Evolutionary conservation across 1,140 invertebrate species (phyloP).

Genomic region (Dryas iulia): DNA sequence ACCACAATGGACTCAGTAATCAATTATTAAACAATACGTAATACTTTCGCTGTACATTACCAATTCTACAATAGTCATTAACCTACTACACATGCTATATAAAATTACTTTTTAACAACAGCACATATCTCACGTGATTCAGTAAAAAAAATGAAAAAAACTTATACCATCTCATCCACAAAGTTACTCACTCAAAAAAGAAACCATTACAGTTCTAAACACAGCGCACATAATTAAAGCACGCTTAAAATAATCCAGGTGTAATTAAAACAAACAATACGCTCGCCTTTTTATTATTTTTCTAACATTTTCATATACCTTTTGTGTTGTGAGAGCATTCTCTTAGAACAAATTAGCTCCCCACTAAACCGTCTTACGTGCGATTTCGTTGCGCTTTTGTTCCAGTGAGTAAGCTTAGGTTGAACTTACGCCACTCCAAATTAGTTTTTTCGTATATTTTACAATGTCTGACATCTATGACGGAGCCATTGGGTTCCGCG

Average conservation of each 20-base stretch:
- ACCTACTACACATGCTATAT: background rate
- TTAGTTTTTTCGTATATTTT: background rate
- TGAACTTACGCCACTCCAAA: background rate
- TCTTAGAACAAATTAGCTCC: conserved; percentile 19
- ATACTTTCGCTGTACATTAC: background rate
- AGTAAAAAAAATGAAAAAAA: background rate
- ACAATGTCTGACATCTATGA: background rate
- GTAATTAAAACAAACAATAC: conserved; percentile 10
- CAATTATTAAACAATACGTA: too few species aligned
- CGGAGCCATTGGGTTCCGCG: background rate
- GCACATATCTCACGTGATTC: background rate
- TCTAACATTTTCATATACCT: conserved; percentile 7
- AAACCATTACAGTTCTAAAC: background rate
- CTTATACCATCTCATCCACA: background rate
- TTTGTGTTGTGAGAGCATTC: conserved; percentile 8
- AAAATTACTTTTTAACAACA: background rate
- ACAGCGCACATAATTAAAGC: background rate
- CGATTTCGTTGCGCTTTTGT: conserved; percentile 17
- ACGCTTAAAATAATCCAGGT: background rate
- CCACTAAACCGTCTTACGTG: conserved; percentile 8
- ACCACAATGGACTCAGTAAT: too few species aligned
- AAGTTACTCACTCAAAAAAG: background rate
- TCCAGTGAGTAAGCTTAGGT: conserved; percentile 2
- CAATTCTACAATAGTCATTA: background rate
- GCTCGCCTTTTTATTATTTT: conserved; percentile 2